phyloP scores from a whole-genome alignment of 2,797 vertebrate species.

The Diplodus sargus region DNA sequence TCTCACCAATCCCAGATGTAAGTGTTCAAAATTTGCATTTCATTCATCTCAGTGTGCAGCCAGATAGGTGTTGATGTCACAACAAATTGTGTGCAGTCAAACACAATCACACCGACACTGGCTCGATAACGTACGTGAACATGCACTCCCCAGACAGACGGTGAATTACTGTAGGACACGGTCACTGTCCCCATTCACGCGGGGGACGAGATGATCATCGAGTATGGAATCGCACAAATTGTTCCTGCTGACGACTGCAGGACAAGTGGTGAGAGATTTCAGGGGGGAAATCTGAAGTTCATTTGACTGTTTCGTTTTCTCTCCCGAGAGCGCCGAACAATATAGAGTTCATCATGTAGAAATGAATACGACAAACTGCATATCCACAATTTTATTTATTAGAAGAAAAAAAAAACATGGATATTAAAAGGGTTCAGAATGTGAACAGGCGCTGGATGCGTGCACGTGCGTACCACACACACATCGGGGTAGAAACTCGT shows the following conservation, averaged over 20 bases:
- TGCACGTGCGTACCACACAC: constrained; percentile 35
- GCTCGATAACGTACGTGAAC: neutral
- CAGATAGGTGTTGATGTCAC: neutral
- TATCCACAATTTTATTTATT: constrained; percentile 20
- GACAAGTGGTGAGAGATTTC: constrained; percentile 27
- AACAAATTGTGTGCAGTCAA: neutral
- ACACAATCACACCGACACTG: neutral
- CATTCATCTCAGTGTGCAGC: neutral
- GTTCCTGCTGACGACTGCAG: constrained; percentile 50
- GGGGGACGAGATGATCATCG: constrained; percentile 40
- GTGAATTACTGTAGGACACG: constrained; percentile 47
- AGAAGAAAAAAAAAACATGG: neutral
- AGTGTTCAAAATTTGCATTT: neutral
- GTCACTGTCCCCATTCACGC: constrained; percentile 48
- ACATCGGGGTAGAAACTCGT: constrained; percentile 30
- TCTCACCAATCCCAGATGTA: too few relatives aligned
- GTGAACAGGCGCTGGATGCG: constrained; percentile 4
- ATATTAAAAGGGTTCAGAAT: constrained; percentile 20
- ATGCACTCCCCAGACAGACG: neutral
- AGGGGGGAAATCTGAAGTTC: constrained; percentile 54
- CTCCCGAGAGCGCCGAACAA: constrained; percentile 20
- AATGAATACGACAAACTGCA: constrained; percentile 14
- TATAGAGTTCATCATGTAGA: neutral
- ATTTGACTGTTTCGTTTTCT: constrained; percentile 44
- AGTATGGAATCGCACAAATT: constrained; percentile 38